These are phyloP conservation scores for Linepithema humile DNA, from an alignment of 1,140 invertebrate genomes.

Conservation along the genomic window DNA sequence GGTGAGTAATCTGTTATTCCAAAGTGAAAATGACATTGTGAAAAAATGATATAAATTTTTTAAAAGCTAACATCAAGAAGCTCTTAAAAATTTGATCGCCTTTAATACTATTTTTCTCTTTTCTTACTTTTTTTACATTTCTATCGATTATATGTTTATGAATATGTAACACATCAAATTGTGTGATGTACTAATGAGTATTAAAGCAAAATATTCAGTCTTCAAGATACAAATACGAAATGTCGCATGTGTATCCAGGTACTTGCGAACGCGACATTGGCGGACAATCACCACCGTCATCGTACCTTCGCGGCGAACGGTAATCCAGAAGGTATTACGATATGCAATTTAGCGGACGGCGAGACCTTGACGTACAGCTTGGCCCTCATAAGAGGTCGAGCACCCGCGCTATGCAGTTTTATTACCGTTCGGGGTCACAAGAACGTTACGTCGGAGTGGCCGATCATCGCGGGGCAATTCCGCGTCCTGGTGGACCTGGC, in stretches of 20 bases:
- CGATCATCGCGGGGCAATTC: slow-evolving; percentile 81
- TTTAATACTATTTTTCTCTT: too few species aligned
- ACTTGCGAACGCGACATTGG: slow-evolving; percentile 73
- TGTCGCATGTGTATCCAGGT: slow-evolving; percentile 68
- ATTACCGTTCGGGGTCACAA: slow-evolving; percentile 77
- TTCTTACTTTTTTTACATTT: too few species aligned
- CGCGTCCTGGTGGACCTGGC: slow-evolving; percentile 78
- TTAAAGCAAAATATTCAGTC: background rate
- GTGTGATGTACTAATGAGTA: too few species aligned
- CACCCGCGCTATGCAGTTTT: slow-evolving; percentile 72
- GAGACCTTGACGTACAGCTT: slow-evolving; percentile 81
- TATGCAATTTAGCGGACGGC: slow-evolving; percentile 79
- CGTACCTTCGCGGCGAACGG: slow-evolving; percentile 66
- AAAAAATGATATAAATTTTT: too few species aligned
- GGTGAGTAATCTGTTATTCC: too few species aligned
- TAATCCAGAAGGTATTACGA: slow-evolving; percentile 76
- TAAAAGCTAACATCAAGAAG: too few species aligned
- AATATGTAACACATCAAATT: too few species aligned
- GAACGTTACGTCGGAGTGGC: slow-evolving; percentile 77
- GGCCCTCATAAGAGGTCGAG: slow-evolving; percentile 78
- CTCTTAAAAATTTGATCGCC: too few species aligned
- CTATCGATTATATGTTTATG: too few species aligned
- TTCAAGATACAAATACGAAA: background rate
- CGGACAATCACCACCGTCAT: slow-evolving; percentile 71
- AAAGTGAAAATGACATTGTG: too few species aligned